phyloP scores from a whole-genome alignment of 2,888 invertebrate species.

The Ectobius pallidus region DNA sequence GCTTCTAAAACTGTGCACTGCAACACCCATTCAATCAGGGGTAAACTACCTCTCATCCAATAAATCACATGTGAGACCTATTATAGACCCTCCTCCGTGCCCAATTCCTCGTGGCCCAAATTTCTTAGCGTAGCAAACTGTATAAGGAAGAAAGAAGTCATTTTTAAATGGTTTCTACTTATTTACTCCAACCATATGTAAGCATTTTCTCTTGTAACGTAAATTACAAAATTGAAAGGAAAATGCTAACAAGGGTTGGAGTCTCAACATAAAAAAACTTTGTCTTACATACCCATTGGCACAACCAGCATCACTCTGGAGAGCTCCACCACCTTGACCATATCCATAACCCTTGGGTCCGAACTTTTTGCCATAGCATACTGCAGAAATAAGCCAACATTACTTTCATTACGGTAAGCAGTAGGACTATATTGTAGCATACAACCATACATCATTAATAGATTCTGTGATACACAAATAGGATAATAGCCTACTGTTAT shows the following conservation, averaged over 20 bases:
- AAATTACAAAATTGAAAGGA: background rate
- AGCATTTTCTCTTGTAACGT: background rate
- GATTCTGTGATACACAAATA: too few relatives aligned
- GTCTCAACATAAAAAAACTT: background rate
- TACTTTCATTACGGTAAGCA: too few relatives aligned
- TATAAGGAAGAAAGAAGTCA: conserved; percentile 38
- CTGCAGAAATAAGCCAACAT: conserved; percentile 58
- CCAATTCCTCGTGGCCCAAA: conserved; percentile 95
- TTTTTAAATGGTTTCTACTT: background rate
- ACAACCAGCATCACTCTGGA: conserved; percentile 91
- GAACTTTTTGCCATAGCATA: conserved; percentile 96
- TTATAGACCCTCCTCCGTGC: conserved; percentile 85
- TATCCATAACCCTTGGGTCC: conserved; percentile 98
- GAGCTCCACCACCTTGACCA: conserved; percentile 93
- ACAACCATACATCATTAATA: too few relatives aligned
- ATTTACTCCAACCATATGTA: background rate
- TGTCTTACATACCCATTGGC: conserved; percentile 74
- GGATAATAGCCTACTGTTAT: too few relatives aligned
- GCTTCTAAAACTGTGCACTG: background rate
- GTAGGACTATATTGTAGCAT: too few relatives aligned
- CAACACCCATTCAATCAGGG: conserved; percentile 11
- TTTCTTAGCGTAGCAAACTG: conserved; percentile 95
- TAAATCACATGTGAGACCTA: conserved; percentile 85
- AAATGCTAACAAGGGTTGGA: background rate
- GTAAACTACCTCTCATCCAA: conserved; percentile 75